These are phyloP conservation scores for Callyntrura guangdongensis DNA, from an alignment of 2,888 invertebrate species.

Conservation along the genomic window DNA sequence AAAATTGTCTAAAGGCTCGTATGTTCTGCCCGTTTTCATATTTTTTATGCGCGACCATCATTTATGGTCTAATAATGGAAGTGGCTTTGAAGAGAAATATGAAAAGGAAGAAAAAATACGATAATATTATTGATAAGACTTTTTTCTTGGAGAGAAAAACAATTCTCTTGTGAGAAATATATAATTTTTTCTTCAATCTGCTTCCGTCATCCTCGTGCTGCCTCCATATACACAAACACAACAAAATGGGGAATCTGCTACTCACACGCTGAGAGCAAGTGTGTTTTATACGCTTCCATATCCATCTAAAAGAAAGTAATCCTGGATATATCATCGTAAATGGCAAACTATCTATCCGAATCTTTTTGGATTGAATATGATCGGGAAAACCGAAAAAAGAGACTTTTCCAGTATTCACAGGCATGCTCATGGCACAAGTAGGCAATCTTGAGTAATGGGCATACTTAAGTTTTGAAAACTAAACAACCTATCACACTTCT, in stretches of 20 bases:
- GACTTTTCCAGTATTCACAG: not conserved
- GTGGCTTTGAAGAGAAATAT: slow-evolving; percentile 37
- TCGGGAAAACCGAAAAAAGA: not conserved
- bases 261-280: slow-evolving; percentile 6
- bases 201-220: not conserved
- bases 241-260: not conserved
- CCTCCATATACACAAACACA: not conserved
- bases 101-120: slow-evolving; percentile 30
- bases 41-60: not conserved
- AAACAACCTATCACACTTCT: slow-evolving; percentile 62
- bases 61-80: slow-evolving; percentile 50
- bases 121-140: slow-evolving; percentile 61
- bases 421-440: slow-evolving; percentile 25
- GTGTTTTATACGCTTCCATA: slow-evolving; percentile 12
- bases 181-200: not conserved
- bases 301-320: slow-evolving; percentile 39
- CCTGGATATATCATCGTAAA: slow-evolving; percentile 35
- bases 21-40: slow-evolving; percentile 27
- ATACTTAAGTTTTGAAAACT: slow-evolving; percentile 56
- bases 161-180: slow-evolving; percentile 37
- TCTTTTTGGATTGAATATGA: slow-evolving; percentile 33
- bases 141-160: slow-evolving; percentile 16
- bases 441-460: slow-evolving; percentile 58
- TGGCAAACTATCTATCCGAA: slow-evolving; percentile 45
- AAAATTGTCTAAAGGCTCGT: slow-evolving; percentile 54